Percentiles rank a stretch among this genome's conserved stretches.
Conservation (phyloP, 2,888 invertebrate species). For the Hymenopus coronatus region DNA sequence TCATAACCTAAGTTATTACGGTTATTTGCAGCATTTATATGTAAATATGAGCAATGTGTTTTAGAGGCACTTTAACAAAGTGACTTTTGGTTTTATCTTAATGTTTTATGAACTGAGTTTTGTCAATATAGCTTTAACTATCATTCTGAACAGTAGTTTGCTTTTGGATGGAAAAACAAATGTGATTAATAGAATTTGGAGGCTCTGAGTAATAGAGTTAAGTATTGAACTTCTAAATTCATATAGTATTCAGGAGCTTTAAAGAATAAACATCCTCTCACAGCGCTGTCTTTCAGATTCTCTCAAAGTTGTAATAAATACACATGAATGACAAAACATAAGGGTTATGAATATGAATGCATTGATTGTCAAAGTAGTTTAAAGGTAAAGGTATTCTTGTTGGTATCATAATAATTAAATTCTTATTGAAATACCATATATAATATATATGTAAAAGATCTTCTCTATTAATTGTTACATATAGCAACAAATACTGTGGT, state of each 20-base stretch:
- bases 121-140: too few species aligned
- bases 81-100: too few species aligned
- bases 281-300: slow-evolving; percentile 5
- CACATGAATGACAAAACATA: not conserved
- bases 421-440: slow-evolving; percentile 5
- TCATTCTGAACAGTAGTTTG: too few species aligned
- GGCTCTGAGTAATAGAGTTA: too few species aligned
- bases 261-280: not conserved
- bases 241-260: not conserved
- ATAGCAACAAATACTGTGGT: not conserved
- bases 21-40: too few species aligned
- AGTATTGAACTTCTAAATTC: too few species aligned
- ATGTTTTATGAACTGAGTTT: too few species aligned
- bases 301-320: not conserved
- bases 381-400: slow-evolving; percentile 10
- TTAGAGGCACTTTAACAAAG: too few species aligned
- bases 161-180: too few species aligned
- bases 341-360: not conserved
- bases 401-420: slow-evolving; percentile 12
- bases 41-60: too few species aligned
- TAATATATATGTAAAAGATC: not conserved
- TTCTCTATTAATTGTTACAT: slow-evolving; percentile 1
- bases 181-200: too few species aligned
- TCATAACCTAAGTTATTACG: too few species aligned
- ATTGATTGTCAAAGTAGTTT: not conserved